Evolutionary conservation across 1,140 invertebrate genomes (phyloP).

Genomic region (Leptestheria dahalacensis): DNA sequence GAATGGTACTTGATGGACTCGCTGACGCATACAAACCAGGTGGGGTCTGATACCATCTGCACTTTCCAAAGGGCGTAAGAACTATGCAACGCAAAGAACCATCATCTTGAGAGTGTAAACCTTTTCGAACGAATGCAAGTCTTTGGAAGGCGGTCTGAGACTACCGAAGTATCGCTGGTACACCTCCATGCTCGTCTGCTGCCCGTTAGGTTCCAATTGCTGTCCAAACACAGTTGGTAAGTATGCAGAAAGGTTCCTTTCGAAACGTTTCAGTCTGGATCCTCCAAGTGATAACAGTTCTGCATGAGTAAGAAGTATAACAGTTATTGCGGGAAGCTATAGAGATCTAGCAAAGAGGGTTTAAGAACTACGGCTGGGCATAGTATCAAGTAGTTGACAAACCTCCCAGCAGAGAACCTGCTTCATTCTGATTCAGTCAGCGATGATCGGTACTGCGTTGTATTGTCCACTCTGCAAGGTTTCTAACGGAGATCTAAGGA

Average conservation of each 20-base stretch:
- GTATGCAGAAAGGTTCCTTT: neutral
- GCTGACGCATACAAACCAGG: neutral
- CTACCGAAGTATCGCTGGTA: neutral
- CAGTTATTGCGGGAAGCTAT: neutral
- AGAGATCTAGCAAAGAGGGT: neutral
- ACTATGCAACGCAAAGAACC: neutral
- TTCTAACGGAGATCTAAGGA: slow-evolving; percentile 39
- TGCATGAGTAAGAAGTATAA: too few species aligned
- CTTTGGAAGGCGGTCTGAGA: neutral
- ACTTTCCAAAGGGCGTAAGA: neutral
- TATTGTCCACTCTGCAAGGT: slow-evolving; percentile 40
- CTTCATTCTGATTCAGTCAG: slow-evolving; percentile 47
- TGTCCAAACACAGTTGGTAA: neutral
- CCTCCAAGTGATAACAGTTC: neutral
- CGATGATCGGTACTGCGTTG: slow-evolving; percentile 46
- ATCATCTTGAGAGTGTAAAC: neutral
- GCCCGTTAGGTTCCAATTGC: neutral
- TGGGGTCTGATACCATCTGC: neutral
- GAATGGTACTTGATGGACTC: neutral
- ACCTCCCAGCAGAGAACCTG: slow-evolving; percentile 26
- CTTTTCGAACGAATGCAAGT: neutral
- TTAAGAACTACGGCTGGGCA: neutral
- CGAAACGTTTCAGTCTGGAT: neutral
- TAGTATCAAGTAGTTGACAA: too few species aligned
- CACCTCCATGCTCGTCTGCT: neutral